Base-by-base conservation (phyloP, 2,113 vertebrate genomes). In the Barbus barbus region DNA sequence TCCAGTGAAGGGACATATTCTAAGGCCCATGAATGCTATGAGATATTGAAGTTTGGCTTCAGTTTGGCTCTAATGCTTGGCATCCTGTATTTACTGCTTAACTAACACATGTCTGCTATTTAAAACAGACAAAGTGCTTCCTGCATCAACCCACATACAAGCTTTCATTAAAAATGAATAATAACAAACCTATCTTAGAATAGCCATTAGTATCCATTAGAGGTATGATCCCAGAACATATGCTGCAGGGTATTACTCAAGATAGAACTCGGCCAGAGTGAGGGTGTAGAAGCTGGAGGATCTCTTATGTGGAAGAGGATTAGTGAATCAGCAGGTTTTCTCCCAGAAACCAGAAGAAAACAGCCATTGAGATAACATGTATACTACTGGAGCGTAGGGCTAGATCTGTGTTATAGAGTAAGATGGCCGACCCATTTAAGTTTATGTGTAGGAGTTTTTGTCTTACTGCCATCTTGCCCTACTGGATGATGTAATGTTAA, bases 161-260 rank as follows among this genome's bases (percentile, higher is more conserved):
- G 28, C 28, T 33, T 81, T 67, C 63, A 81, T 81, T 81, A 81
- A 38, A 81, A 71, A 81, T 81, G 20, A 33, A 81, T 71, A 48
- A 81, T 53, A 71, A 81, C 63, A 81, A 81, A 24, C 38, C 60
- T 81, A 28, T 81, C 44, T 22, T 33, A 51, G 63, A 71, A 69
- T 51, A 14, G 44, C 79, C 79, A 81, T 81, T 81, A 81, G 63
- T 71, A 53, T 69, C 63, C 63, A 81, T 81, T 71, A 81, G 46
- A 69, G 63, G 41, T 44, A 1, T 67, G 48, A 81, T 69, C 44
- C 26, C 46, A 69, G 63, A 81, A 81, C 28, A n/a, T 69, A 33
- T 71, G 79, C 12, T n/a, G 44, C 26, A 61, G 46, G 38, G 26
- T 79, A 11, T 44, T 69, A 48, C 20, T 51, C 26, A 48, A 36